phyloP scores from a whole-genome alignment of 1,140 invertebrate genomes.

The Ceratoteleas bidentatus region DNA sequence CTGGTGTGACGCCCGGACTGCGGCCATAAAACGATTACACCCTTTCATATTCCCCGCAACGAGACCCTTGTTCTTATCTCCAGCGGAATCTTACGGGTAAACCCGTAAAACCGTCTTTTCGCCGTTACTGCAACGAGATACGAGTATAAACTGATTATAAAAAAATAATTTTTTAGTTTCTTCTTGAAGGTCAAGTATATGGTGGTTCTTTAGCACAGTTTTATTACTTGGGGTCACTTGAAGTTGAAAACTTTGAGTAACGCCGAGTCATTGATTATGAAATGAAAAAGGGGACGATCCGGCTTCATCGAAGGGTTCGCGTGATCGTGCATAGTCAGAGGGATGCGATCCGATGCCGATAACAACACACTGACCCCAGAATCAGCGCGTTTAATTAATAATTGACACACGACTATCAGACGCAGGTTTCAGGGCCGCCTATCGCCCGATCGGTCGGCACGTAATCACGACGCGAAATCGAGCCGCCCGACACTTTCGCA shows the following conservation, averaged over 20 bases:
- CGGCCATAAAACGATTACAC: too few species aligned
- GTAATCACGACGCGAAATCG: conserved; percentile 20
- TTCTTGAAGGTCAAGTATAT: too few species aligned
- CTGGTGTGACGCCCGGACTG: background rate
- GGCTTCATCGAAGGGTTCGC: conserved; percentile 58
- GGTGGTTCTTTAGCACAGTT: too few species aligned
- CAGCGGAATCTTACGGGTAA: too few species aligned
- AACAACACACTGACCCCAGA: conserved; percentile 67
- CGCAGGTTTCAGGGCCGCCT: conserved; percentile 32
- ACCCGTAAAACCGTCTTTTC: too few species aligned
- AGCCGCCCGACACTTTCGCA: background rate
- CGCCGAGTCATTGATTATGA: background rate
- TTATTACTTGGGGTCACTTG: too few species aligned
- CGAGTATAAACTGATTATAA: too few species aligned
- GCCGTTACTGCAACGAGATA: too few species aligned
- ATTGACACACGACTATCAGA: conserved; percentile 68
- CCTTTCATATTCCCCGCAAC: too few species aligned
- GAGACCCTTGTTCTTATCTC: background rate
- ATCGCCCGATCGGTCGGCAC: conserved; percentile 26
- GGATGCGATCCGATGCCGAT: conserved; percentile 71
- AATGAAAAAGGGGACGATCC: background rate
- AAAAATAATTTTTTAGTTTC: too few species aligned
- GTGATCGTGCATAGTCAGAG: conserved; percentile 69
- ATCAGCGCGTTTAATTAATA: conserved; percentile 73
- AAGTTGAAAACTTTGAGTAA: background rate